A percentile compares a stretch with the other conserved stretches of the same genome.
These are phyloP conservation scores for Lasioglossum calceatum DNA, from an alignment of 2,888 invertebrate genomes.

Conservation along the genomic window DNA sequence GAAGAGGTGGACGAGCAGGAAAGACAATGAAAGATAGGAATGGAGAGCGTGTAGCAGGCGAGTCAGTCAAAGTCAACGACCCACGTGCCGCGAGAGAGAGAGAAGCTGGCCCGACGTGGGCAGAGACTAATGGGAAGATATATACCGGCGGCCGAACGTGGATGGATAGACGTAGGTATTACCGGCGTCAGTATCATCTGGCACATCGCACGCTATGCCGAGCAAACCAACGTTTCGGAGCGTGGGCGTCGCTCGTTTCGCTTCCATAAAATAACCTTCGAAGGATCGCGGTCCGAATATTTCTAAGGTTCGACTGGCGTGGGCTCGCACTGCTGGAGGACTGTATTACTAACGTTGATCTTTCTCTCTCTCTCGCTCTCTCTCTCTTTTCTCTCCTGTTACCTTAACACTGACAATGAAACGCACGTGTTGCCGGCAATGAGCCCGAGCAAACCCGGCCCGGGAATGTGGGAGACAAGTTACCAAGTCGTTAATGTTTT, in stretches of 20 bases:
- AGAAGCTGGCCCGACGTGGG: slow-evolving; percentile 70
- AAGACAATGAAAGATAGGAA: slow-evolving; percentile 64
- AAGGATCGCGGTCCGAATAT: slow-evolving; percentile 62
- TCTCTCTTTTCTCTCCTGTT: slow-evolving; percentile 51
- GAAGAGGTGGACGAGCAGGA: slow-evolving; percentile 16
- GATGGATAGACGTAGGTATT: slow-evolving; percentile 75
- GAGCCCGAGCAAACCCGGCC: not conserved
- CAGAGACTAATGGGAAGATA: slow-evolving; percentile 77
- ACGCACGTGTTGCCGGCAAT: slow-evolving; percentile 58
- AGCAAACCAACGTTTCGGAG: slow-evolving; percentile 25
- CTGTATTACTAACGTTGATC: slow-evolving; percentile 55
- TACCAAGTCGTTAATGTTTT: slow-evolving; percentile 51
- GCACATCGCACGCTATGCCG: slow-evolving; percentile 66
- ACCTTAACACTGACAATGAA: slow-evolving; percentile 74
- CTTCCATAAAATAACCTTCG: slow-evolving; percentile 73
- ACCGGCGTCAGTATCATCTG: slow-evolving; percentile 72
- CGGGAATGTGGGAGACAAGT: slow-evolving; percentile 45
- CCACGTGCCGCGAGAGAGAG: slow-evolving; percentile 64
- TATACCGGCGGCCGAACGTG: slow-evolving; percentile 72
- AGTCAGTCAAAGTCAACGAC: slow-evolving; percentile 77
- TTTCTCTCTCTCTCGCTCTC: not conserved
- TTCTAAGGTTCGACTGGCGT: slow-evolving; percentile 58
- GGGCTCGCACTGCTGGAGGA: slow-evolving; percentile 58
- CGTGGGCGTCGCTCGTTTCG: slow-evolving; percentile 64
- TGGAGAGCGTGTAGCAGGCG: slow-evolving; percentile 59